phyloP scores from a whole-genome alignment of 2,888 invertebrate genomes.

The Theretra japonica region DNA sequence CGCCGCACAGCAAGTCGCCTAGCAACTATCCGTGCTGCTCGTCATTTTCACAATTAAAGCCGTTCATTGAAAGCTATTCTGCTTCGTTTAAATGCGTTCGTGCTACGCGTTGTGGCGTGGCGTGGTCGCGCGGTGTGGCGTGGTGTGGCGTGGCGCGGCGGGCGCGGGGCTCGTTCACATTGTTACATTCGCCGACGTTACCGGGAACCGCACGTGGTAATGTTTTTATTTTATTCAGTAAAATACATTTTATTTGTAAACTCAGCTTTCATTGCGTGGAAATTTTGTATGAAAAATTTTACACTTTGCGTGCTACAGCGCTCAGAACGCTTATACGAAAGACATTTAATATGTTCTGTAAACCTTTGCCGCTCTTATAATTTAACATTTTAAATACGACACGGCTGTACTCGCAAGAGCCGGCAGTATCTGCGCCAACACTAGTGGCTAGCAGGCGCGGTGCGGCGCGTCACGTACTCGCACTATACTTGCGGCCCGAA shows the following conservation, averaged over 20 bases:
- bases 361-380: background rate
- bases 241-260: constrained; percentile 14
- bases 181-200: background rate
- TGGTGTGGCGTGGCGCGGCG: constrained; percentile 7
- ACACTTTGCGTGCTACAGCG: background rate
- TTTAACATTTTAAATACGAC: background rate
- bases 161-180: background rate
- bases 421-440: too few species aligned
- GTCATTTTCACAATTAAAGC: background rate
- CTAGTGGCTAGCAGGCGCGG: background rate
- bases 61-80: constrained; percentile 1
- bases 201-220: constrained; percentile 5
- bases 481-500: background rate
- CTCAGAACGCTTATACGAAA: background rate
- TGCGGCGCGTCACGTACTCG: background rate
- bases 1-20: background rate
- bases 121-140: too few species aligned
- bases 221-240: constrained; percentile 16
- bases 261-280: background rate
- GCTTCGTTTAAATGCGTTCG: background rate
- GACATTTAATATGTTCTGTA: constrained; percentile 1
- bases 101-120: too few species aligned
- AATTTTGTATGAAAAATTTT: background rate
- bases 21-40: background rate
- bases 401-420: too few species aligned